phyloP scores from a whole-genome alignment of 2,113 vertebrate genomes.

The Nycticryphes semicollaris region DNA sequence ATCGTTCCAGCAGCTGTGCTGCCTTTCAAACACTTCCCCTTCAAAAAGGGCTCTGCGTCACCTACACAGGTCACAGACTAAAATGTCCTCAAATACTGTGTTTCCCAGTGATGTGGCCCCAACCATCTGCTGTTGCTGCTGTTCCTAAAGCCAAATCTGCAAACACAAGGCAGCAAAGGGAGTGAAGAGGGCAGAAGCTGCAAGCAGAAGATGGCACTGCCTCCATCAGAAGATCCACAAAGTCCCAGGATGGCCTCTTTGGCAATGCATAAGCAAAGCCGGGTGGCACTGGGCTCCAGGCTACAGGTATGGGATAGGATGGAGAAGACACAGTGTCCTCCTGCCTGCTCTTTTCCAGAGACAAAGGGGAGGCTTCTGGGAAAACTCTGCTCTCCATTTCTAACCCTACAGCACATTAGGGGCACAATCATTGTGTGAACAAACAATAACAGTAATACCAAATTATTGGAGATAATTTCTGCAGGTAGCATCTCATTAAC shows the following conservation, averaged over 20 bases:
- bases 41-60: neutral
- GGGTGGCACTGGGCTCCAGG: too few species aligned
- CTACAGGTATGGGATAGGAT: accelerated
- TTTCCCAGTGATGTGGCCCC: neutral
- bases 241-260: neutral
- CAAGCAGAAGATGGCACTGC: neutral
- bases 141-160: neutral
- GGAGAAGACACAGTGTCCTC: neutral
- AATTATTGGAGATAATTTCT: neutral
- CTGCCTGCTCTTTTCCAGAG: neutral
- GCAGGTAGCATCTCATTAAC: neutral
- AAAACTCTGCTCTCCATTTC: neutral
- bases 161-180: neutral
- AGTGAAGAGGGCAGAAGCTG: neutral
- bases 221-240: neutral
- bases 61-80: accelerated
- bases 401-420: neutral
- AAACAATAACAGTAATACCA: neutral
- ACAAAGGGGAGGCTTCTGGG: neutral
- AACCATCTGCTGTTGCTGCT: neutral
- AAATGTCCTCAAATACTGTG: neutral
- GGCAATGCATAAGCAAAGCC: neutral
- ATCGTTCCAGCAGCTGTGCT: accelerated
- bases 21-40: neutral
- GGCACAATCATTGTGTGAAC: neutral